Conservation (phyloP, 1,140 invertebrate genomes). For the Pseudomyrmex concolor region DNA sequence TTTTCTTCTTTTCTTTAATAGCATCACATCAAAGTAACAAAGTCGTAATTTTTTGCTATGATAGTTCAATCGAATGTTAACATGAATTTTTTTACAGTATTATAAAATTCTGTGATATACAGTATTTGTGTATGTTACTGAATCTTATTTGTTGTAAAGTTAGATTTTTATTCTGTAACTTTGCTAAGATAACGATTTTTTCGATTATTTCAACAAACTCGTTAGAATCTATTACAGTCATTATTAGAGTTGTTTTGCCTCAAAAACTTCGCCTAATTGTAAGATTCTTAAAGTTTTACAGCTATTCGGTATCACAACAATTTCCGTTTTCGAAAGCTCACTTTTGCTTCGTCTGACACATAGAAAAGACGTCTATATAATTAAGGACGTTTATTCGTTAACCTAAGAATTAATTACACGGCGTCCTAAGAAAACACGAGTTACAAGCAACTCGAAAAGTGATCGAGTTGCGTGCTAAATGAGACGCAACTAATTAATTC, state of each 20-base stretch:
- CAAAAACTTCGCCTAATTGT: constrained; percentile 12
- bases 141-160: not conserved
- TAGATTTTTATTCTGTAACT: not conserved
- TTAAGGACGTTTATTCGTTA: constrained; percentile 30
- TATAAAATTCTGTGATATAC: constrained; percentile 13
- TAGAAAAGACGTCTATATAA: constrained; percentile 25
- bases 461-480: not conserved
- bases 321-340: constrained; percentile 25
- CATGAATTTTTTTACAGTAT: not conserved
- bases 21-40: constrained; percentile 17
- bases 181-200: not conserved
- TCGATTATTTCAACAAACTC: not conserved
- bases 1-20: constrained; percentile 15
- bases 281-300: constrained; percentile 38
- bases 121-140: constrained; percentile 25
- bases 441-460: not conserved
- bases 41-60: not conserved
- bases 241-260: not conserved
- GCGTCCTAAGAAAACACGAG: constrained; percentile 3
- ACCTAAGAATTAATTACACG: constrained; percentile 1
- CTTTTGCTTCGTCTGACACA: not conserved
- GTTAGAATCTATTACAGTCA: not conserved
- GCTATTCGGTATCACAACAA: constrained; percentile 22
- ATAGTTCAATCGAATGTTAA: constrained; percentile 25
- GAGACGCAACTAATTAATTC: constrained; percentile 1